Base-by-base conservation (phyloP, 2,113 vertebrate species). In the Oophaga pumilio region DNA sequence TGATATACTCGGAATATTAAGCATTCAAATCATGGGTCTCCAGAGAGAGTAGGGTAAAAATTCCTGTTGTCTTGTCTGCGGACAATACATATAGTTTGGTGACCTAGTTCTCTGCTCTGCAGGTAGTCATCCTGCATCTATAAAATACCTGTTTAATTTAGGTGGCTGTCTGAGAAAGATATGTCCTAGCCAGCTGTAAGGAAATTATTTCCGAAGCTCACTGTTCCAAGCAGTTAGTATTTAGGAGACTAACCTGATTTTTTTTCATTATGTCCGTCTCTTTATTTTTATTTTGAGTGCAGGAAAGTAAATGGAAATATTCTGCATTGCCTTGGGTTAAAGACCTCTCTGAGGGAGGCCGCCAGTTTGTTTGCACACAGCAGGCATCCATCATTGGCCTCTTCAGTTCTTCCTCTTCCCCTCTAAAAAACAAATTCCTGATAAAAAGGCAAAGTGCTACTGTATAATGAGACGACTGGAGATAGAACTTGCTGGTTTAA, bases 121-220 rank as follows among this genome's bases (percentile, higher is more conserved):
- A 33, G 49, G 68, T 85, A 14, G n/a, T 26, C 14, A 17, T 43
- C 15, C 49, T 15, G 49, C 3, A 18, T 53, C 82, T 69, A 74
- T 85, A 85, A 57, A 56, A 28, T 3, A 85, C 83, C 83, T 85
- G 83, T 74, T 85, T 69, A 73, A 71, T 85, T 74, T 74, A 59
- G 69, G 59, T 83, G 33, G 12, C 33, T 80, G 78, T 62, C 78
- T 33, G 56, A 60, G 78, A 80, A 80, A 60, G 78, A 52, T 60
- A 60, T 60, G 24, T 60, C 56, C 26, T 33, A 33, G 24, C 17
- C 26, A 49, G 9, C 78, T 80, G 78, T 8, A 60, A 80, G 71
- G 12, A 73, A 73, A 49, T 57, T 28, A 28, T 59, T 59, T 59
- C 24, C 9, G 8, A 0, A 62, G 26, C 78, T 62, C n/a, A 20